Conservation (phyloP, 2,888 invertebrate genomes). For the Acronicta leporina region DNA sequence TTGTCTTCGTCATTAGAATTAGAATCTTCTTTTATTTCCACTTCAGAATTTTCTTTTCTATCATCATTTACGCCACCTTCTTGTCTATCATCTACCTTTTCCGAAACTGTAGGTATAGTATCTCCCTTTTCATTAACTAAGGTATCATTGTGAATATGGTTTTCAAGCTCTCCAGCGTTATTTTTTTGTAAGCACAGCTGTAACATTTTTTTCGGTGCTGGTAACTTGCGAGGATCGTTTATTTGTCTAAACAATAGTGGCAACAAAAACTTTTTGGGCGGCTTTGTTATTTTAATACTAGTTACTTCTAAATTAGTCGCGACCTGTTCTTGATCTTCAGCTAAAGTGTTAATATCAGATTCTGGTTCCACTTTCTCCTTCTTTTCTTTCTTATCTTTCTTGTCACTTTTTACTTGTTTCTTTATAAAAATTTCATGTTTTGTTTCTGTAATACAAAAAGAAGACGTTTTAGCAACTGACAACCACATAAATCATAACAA, state of each 20-base stretch:
- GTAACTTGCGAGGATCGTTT: conserved; percentile 27
- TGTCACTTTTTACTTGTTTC: conserved; percentile 15
- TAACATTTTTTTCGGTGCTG: conserved; percentile 60
- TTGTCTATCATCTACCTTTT: conserved; percentile 22
- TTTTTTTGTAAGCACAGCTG: conserved; percentile 58
- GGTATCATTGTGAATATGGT: conserved; percentile 8
- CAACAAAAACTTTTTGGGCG: conserved; percentile 68
- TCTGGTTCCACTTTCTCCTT: conserved; percentile 49
- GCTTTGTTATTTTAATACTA: conserved; percentile 37
- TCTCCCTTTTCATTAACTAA: conserved; percentile 1
- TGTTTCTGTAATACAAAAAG: conserved; percentile 19
- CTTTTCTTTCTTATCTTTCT: conserved; percentile 26
- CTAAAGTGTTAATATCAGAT: conserved; percentile 12
- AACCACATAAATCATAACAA: background rate
- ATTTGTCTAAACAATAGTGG: conserved; percentile 66
- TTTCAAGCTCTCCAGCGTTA: conserved; percentile 16
- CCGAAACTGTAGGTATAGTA: background rate
- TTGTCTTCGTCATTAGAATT: background rate
- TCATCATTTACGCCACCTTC: background rate
- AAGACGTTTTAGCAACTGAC: background rate
- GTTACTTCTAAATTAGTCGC: conserved; percentile 51
- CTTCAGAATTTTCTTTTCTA: background rate
- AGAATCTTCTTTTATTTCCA: conserved; percentile 2
- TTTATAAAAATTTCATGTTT: conserved; percentile 22
- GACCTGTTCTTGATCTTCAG: conserved; percentile 42